Base-by-base conservation (phyloP, 2,888 invertebrate genomes). In the Cephus rjabovi region DNA sequence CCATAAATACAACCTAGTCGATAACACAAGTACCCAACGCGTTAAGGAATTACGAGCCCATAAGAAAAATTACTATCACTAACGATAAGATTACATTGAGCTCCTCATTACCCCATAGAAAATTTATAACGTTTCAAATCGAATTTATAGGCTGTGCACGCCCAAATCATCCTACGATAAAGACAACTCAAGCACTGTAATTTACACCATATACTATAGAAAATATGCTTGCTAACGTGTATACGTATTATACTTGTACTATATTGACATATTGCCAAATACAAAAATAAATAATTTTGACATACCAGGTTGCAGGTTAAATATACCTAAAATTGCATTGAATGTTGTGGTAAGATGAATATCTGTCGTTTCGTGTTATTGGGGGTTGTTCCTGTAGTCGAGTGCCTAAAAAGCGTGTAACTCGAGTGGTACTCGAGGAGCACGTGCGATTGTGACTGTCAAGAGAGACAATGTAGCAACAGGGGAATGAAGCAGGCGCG, bases 401-500 rank as follows among this genome's bases (percentile, higher is more conserved):
- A 56, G 56, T 23, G 56, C 56, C 23, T 56, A 56, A 56, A 56
- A 56, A 23, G 56, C 56, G 56, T 56, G 56, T 56, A 56, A 56
- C 56, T 56, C 56, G 56, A 56, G 56, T 56, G 56, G 23, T 56
- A 56, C 56, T 56, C 56, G 56, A 56, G 23, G 23, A 56, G 15
- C 23, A 56, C 23, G 23, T 56, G 56, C 56, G 56, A 56, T 9
- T 56, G 56, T 23, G 56, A 56, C 23, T 56, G 77, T 37, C 12
- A 76, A 30, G 76, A 37, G 75, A 12, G 73, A 34, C 33, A 31
- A 75, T 15, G 15, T 40, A 31, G 75, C n/a, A 68, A 23, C 33
- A 56, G 56, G 75, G 73, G 74, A 70, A 73, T 6, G 74, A 68
- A 69, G 69, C 34, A 37, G 33, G 30, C 30, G 35, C 34, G 74